Evolutionary conservation across 2,888 invertebrate species (phyloP).

Genomic region (Lasioglossum malachurum): DNA sequence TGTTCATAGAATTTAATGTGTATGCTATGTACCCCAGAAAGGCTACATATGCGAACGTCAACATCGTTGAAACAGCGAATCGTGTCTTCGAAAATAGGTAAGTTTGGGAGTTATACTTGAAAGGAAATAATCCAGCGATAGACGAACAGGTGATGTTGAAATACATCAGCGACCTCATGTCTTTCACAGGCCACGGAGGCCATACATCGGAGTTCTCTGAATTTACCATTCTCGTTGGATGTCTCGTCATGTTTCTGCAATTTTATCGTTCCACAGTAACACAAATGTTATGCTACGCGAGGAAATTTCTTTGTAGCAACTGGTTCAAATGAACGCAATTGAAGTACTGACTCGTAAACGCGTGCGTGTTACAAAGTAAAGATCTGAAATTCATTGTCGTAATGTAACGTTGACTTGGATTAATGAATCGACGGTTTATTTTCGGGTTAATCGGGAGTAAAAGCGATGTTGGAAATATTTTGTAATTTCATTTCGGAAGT

Average conservation of each 20-base stretch:
- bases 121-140: neutral
- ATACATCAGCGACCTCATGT: neutral
- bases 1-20: accelerated
- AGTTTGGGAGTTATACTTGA: neutral
- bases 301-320: neutral
- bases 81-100: neutral
- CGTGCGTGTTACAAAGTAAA: neutral
- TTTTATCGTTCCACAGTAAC: neutral
- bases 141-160: neutral
- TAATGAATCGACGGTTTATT: neutral
- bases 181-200: neutral
- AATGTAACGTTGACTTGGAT: neutral
- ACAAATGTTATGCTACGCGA: neutral
- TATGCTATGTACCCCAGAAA: accelerated
- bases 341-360: neutral
- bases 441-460: neutral
- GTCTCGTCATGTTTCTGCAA: neutral
- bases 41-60: neutral
- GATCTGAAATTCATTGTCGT: neutral
- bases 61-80: neutral
- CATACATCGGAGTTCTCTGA: neutral
- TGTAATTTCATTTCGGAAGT: neutral
- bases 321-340: neutral
- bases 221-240: neutral
- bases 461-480: neutral